Conservation (phyloP, 1,140 invertebrate genomes). For the Platorchestia sp. region DNA sequence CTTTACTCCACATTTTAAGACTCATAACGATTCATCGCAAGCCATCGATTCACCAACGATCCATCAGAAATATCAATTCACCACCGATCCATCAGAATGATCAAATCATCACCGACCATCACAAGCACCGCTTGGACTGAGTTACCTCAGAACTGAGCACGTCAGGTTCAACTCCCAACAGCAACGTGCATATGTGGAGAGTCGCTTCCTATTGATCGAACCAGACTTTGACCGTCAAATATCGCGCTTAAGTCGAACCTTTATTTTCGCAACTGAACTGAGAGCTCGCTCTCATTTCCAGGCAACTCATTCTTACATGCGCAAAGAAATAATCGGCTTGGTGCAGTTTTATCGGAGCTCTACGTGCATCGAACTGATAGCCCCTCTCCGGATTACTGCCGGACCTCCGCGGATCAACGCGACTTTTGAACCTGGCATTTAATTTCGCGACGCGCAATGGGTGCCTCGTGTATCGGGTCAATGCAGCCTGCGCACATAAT, state of each 20-base stretch:
- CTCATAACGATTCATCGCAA: no score
- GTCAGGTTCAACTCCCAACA: no score
- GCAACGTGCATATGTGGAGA: no score
- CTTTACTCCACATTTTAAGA: no score
- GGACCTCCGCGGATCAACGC: not conserved
- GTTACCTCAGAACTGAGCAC: no score
- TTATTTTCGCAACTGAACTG: not conserved
- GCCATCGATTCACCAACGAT: not conserved
- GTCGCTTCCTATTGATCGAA: no score
- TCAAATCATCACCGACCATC: not conserved
- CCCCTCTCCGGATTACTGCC: not conserved
- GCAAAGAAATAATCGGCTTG: not conserved
- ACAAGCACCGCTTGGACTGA: no score
- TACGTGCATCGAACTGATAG: not conserved
- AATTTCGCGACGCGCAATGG: not conserved
- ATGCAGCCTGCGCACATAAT: not conserved
- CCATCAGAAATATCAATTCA: not conserved
- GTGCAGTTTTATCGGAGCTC: not conserved
- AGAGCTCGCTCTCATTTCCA: not conserved
- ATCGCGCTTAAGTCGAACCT: not conserved
- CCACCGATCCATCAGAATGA: not conserved
- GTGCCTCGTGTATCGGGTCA: not conserved
- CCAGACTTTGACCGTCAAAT: no score
- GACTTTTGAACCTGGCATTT: not conserved
- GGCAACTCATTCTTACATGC: not conserved